A percentile compares a stretch with the other conserved stretches of the same genome.
Conservation (phyloP, 2,797 vertebrate species). For the Octomys mimax region DNA sequence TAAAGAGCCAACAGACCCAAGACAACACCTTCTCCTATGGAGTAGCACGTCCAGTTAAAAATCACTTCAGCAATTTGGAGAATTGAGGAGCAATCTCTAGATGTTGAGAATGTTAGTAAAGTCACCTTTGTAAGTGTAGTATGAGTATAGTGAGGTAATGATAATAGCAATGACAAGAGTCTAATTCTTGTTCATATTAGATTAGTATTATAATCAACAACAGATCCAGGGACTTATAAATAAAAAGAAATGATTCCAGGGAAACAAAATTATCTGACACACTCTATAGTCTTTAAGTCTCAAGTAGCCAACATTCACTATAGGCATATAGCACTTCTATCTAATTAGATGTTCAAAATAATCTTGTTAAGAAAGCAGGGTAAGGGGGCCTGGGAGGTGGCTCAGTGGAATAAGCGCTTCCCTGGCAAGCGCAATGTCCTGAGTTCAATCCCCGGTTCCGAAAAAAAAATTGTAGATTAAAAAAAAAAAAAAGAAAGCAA, state of each 20-base stretch:
- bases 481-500: background rate
- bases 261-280: conserved; percentile 23
- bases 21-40: background rate
- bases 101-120: conserved; percentile 28
- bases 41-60: conserved; percentile 6
- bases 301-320: conserved; percentile 4
- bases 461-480: no score
- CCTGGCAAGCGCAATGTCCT: no score
- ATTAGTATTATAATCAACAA: conserved; percentile 20
- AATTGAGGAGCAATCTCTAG: background rate
- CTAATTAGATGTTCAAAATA: conserved; percentile 53
- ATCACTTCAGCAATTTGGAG: background rate
- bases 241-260: conserved; percentile 3
- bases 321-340: background rate
- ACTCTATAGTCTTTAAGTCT: background rate
- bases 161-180: conserved; percentile 1
- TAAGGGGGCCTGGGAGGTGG: background rate
- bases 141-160: background rate
- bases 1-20: background rate
- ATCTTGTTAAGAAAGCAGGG: background rate
- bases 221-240: background rate
- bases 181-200: background rate
- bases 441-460: no score
- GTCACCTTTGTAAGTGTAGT: background rate
- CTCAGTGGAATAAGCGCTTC: no score